Evolutionary conservation across 2,113 vertebrate genomes (phyloP).

Genomic region (Oceanites oceanicus): DNA sequence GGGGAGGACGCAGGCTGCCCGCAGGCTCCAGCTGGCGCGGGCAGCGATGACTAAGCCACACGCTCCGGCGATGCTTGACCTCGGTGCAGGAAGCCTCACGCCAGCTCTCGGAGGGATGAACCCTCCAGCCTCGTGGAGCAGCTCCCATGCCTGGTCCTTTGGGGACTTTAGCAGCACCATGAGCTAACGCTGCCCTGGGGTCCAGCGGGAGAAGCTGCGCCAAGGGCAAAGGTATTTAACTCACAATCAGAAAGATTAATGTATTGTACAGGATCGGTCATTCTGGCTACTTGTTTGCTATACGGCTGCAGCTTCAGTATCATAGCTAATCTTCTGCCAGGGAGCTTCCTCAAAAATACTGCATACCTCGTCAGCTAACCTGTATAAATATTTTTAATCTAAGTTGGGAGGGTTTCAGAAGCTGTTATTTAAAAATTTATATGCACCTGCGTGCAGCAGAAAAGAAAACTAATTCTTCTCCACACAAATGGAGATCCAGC

Average conservation of each 20-base stretch:
- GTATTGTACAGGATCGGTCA: fast-evolving
- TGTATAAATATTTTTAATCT: conserved; percentile 23
- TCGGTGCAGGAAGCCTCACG: no score
- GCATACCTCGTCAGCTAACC: neutral
- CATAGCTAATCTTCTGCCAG: neutral
- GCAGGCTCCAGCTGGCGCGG: fast-evolving
- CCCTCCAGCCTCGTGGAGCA: neutral
- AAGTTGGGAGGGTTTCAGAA: conserved; percentile 37
- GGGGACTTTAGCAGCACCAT: neutral
- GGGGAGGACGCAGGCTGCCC: neutral
- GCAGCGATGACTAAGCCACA: neutral
- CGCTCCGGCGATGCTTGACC: fast-evolving
- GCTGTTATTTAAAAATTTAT: conserved; percentile 38
- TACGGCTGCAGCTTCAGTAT: neutral
- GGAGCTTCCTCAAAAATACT: conserved; percentile 25
- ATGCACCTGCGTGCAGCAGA: conserved; percentile 35
- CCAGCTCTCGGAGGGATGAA: neutral
- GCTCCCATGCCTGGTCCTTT: fast-evolving
- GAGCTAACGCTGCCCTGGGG: neutral
- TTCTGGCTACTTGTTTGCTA: neutral
- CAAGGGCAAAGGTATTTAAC: neutral
- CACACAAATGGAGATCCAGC: conserved; percentile 19
- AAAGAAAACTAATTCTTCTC: conserved; percentile 39
- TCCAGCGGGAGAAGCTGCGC: neutral
- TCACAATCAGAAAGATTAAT: neutral